Conservation (phyloP, 2,888 invertebrate species). For the Dryobotodes eremita region DNA sequence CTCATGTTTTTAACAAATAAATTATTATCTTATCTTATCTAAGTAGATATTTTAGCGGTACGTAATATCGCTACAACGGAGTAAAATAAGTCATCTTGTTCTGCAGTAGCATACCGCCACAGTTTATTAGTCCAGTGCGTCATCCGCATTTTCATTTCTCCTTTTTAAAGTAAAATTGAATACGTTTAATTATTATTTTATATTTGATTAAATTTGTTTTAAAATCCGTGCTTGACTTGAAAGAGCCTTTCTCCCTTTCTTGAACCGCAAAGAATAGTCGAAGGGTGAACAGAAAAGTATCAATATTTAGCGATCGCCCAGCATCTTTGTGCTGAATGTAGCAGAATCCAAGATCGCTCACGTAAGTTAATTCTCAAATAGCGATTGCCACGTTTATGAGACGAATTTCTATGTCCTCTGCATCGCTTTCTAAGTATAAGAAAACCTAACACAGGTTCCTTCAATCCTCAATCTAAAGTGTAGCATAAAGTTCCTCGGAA, state of each 20-base stretch:
- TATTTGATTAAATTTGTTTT: not conserved
- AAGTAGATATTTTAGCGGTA: not conserved
- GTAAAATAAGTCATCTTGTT: not conserved
- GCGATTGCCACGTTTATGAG: not conserved
- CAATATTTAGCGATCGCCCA: not conserved
- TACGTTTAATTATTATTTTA: no score
- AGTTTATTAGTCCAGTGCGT: not conserved
- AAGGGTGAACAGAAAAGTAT: no score
- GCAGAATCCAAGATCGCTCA: not conserved
- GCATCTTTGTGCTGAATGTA: not conserved
- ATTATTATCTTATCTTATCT: not conserved
- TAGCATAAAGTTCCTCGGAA: constrained; percentile 35
- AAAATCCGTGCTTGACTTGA: not conserved
- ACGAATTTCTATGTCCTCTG: not conserved
- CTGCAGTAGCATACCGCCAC: not conserved
- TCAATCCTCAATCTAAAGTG: constrained; percentile 22
- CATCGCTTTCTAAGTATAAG: not conserved
- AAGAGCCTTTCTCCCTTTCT: not conserved
- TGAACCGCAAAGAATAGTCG: not conserved
- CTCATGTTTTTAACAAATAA: no score
- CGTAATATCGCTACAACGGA: not conserved
- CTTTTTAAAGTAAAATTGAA: not conserved
- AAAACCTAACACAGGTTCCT: constrained; percentile 11
- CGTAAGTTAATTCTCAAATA: not conserved
- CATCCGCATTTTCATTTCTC: not conserved